Percentiles rank a stretch among this genome's conserved stretches.
Evolutionary conservation across 2,113 vertebrate species (phyloP).

Genomic region (Pseudorhombus dupliciocellatus): DNA sequence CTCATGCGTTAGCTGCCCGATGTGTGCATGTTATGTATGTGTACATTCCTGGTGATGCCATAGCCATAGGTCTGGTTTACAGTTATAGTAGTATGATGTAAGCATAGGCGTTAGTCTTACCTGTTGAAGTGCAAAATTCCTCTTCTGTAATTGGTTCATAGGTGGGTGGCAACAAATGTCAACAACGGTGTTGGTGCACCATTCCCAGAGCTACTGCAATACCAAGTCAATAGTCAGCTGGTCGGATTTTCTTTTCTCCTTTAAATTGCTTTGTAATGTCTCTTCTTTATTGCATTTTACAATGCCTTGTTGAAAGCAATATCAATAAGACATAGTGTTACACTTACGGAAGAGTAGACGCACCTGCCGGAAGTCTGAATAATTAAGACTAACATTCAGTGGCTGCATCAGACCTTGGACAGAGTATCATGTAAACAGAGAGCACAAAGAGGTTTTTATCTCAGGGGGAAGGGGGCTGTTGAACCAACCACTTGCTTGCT

Average conservation of each 20-base stretch:
- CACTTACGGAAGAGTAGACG: conserved; percentile 6
- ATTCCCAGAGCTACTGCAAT: no score
- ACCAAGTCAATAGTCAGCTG: no score
- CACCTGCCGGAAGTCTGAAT: conserved; percentile 50
- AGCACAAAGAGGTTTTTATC: conserved; percentile 58
- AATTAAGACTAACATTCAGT: conserved; percentile 20
- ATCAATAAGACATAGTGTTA: not conserved
- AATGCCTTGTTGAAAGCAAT: not conserved
- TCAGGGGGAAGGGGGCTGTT: conserved; percentile 18
- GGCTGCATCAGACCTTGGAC: conserved; percentile 31
- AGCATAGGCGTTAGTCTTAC: no score
- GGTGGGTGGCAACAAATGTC: no score
- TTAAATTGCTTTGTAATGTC: not conserved
- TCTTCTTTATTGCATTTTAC: not conserved
- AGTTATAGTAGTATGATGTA: not conserved
- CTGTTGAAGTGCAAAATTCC: no score
- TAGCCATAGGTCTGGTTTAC: not conserved
- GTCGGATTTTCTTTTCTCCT: not conserved
- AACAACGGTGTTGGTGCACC: no score
- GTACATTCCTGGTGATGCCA: not conserved
- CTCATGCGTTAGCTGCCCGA: conserved; percentile 21
- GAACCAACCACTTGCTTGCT: conserved; percentile 31
- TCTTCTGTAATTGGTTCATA: no score
- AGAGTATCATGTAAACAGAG: conserved; percentile 45
- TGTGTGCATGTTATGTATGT: not conserved